phyloP scores from a whole-genome alignment of 1,140 invertebrate genomes.

The Palaemon carinicauda region DNA sequence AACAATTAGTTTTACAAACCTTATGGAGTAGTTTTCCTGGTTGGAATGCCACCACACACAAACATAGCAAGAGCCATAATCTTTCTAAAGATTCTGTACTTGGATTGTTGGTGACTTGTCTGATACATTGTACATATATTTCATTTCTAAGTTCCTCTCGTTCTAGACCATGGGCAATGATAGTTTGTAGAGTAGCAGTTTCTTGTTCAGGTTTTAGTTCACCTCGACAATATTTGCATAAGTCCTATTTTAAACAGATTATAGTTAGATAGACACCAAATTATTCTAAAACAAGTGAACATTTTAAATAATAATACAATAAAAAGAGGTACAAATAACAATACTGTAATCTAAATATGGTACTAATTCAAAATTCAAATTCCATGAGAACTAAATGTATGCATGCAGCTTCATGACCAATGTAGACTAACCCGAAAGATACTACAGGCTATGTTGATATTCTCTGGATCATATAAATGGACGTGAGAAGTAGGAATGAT shows the following conservation, averaged over 20 bases:
- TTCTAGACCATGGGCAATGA: slow-evolving; percentile 86
- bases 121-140: slow-evolving; percentile 86
- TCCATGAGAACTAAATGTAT: background rate
- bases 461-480: slow-evolving; percentile 94
- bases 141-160: slow-evolving; percentile 89
- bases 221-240: slow-evolving; percentile 85
- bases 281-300: background rate
- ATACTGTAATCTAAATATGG: background rate
- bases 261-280: slow-evolving; percentile 28
- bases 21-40: slow-evolving; percentile 87
- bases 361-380: background rate
- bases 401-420: background rate
- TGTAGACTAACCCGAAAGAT: slow-evolving; percentile 81
- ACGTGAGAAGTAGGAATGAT: slow-evolving; percentile 93
- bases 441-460: slow-evolving; percentile 86
- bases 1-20: slow-evolving; percentile 63
- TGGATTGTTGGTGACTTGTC: slow-evolving; percentile 87
- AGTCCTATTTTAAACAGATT: slow-evolving; percentile 71
- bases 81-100: slow-evolving; percentile 79
- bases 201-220: slow-evolving; percentile 85
- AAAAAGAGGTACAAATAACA: no score
- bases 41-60: slow-evolving; percentile 90
- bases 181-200: slow-evolving; percentile 81
- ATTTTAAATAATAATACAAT: no score
- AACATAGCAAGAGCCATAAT: slow-evolving; percentile 88